Conservation (phyloP, 2,888 invertebrate species). For the Parnassius orleans region DNA sequence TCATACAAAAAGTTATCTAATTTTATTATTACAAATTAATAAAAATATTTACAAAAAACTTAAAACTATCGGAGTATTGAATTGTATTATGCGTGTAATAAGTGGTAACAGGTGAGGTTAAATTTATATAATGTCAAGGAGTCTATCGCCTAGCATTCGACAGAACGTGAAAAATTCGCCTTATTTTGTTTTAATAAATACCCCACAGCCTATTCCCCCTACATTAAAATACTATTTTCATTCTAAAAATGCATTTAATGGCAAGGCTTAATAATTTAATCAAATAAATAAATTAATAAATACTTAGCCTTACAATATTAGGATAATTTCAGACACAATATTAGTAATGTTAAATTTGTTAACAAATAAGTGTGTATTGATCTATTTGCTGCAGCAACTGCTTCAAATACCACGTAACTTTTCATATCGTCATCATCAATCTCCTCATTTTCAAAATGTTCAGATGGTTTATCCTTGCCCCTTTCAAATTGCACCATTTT, state of each 20-base stretch:
- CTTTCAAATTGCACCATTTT: constrained; percentile 59
- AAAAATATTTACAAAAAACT: constrained; percentile 74
- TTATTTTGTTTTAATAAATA: constrained; percentile 5
- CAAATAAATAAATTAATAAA: constrained; percentile 70
- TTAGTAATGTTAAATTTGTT: constrained; percentile 48
- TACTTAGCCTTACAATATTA: constrained; percentile 32
- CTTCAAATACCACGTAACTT: constrained; percentile 57
- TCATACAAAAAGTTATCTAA: constrained; percentile 34
- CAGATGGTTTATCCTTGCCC: constrained; percentile 46
- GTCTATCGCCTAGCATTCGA: constrained; percentile 26
- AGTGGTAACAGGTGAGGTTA: constrained; percentile 64
- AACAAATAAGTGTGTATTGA: constrained; percentile 34
- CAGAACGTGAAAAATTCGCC: neutral
- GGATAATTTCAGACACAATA: constrained; percentile 43
- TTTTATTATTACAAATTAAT: constrained; percentile 42
- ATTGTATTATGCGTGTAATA: constrained; percentile 58
- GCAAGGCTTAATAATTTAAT: constrained; percentile 67
- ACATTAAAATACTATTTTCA: constrained; percentile 31
- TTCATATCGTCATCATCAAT: constrained; percentile 47
- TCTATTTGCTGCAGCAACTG: constrained; percentile 24
- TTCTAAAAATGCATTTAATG: constrained; percentile 72
- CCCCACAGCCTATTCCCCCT: constrained; percentile 43
- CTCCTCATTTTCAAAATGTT: constrained; percentile 30
- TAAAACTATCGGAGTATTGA: constrained; percentile 71
- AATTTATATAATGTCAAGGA: constrained; percentile 31